These are phyloP conservation scores for Pygoscelis antarcticus DNA, from an alignment of 2,113 vertebrate genomes.

Conservation along the genomic window DNA sequence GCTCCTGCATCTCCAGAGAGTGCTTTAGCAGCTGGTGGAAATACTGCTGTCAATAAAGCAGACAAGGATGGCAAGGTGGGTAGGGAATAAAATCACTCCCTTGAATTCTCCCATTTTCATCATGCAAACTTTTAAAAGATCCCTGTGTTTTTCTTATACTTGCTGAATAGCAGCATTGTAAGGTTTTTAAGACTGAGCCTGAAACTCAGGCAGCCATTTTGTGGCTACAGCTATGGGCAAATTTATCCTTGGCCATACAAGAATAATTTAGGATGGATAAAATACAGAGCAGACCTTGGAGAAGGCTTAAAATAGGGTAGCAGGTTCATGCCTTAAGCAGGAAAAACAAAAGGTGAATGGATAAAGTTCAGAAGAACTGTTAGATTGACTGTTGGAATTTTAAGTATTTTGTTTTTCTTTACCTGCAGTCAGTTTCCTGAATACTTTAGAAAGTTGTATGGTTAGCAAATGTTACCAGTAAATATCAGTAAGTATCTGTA, in stretches of 20 bases:
- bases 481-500: background rate
- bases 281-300: background rate
- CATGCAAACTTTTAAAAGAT: background rate
- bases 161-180: background rate
- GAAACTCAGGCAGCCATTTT: background rate
- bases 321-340: background rate
- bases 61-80: constrained; percentile 93
- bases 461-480: background rate
- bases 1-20: constrained; percentile 74
- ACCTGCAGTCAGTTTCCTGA: background rate
- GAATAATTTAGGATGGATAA: background rate
- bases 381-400: background rate
- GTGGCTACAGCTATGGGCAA: background rate
- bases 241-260: background rate
- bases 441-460: background rate
- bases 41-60: constrained; percentile 73
- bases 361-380: background rate
- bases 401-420: background rate
- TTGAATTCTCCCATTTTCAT: background rate
- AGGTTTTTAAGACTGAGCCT: background rate
- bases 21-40: constrained; percentile 69
- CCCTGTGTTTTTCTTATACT: background rate
- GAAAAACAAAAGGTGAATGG: background rate
- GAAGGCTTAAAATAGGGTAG: background rate
- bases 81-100: background rate